These are phyloP conservation scores for Axea sp. DNA, from an alignment of 2,888 invertebrate species.

Conservation along the genomic window DNA sequence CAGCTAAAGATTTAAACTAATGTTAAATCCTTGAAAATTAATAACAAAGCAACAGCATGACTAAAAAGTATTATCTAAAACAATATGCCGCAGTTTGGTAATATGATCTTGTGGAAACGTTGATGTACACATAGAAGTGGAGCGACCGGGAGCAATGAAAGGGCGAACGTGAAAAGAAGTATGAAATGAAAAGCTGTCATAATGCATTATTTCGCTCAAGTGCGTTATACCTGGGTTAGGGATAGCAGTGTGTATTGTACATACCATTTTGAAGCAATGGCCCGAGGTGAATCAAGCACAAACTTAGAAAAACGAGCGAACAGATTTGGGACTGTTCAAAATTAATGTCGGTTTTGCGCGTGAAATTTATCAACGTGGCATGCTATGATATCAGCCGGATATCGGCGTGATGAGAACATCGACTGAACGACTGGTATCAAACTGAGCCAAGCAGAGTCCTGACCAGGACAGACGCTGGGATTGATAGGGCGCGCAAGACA, in stretches of 20 bases:
- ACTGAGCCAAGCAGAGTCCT: conserved; percentile 77
- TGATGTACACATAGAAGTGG: conserved; percentile 41
- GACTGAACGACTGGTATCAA: conserved; percentile 71
- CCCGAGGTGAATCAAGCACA: conserved; percentile 8
- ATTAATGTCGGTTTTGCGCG: background rate
- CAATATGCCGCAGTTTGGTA: conserved; percentile 46
- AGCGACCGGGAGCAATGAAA: conserved; percentile 48
- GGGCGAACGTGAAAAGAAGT: conserved; percentile 66
- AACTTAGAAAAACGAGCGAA: background rate
- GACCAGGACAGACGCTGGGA: conserved; percentile 75
- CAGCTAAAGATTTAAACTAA: no score
- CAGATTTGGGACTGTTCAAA: no score
- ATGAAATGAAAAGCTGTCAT: conserved; percentile 78
- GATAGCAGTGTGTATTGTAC: conserved; percentile 66
- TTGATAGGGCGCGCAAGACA: conserved; percentile 66
- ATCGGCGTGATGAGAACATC: conserved; percentile 70
- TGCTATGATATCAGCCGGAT: conserved; percentile 50
- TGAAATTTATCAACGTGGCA: conserved; percentile 13
- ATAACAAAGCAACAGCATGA: conserved; percentile 7
- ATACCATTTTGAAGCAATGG: conserved; percentile 73
- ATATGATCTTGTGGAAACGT: conserved; percentile 50
- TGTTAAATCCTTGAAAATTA: conserved; percentile 16
- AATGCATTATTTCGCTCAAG: conserved; percentile 73
- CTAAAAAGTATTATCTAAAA: conserved; percentile 46
- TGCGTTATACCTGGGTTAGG: conserved; percentile 74